Evolutionary conservation across 2,113 vertebrate genomes (phyloP).

Genomic region (Laticauda colubrina): DNA sequence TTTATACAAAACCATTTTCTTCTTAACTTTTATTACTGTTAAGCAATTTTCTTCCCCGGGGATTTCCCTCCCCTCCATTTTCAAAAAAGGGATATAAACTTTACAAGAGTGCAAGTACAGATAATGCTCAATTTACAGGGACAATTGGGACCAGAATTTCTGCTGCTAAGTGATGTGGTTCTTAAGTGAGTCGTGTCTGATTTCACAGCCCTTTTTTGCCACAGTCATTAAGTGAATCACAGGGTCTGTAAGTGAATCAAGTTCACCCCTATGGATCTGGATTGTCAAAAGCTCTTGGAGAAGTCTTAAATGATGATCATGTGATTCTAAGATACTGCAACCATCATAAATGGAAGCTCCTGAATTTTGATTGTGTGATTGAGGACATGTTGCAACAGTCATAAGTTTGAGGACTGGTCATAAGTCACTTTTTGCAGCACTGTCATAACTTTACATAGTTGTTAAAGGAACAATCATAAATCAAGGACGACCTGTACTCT

Average conservation of each 20-base stretch:
- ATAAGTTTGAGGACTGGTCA: neutral
- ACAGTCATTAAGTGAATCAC: neutral
- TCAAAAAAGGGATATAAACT: slow-evolving; percentile 8
- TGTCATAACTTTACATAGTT: neutral
- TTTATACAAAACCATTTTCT: slow-evolving; percentile 39
- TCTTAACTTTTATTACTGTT: slow-evolving; percentile 11
- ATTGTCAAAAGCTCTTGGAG: neutral
- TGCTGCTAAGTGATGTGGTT: neutral
- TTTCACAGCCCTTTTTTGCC: neutral
- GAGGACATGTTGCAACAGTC: neutral
- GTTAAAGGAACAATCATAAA: neutral
- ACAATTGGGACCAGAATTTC: neutral
- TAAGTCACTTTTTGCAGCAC: neutral
- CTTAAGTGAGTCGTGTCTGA: neutral
- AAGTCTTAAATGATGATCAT: neutral
- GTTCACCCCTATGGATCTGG: neutral
- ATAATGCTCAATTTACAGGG: neutral
- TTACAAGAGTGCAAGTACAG: slow-evolving; percentile 15
- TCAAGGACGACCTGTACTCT: neutral
- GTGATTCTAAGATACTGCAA: neutral
- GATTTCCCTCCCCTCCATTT: neutral
- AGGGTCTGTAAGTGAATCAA: neutral
- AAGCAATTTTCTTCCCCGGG: slow-evolving; percentile 4
- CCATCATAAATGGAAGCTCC: neutral
- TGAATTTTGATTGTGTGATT: neutral